phyloP scores from a whole-genome alignment of 1,140 invertebrate genomes.

The Ceratosolen fusciceps region DNA sequence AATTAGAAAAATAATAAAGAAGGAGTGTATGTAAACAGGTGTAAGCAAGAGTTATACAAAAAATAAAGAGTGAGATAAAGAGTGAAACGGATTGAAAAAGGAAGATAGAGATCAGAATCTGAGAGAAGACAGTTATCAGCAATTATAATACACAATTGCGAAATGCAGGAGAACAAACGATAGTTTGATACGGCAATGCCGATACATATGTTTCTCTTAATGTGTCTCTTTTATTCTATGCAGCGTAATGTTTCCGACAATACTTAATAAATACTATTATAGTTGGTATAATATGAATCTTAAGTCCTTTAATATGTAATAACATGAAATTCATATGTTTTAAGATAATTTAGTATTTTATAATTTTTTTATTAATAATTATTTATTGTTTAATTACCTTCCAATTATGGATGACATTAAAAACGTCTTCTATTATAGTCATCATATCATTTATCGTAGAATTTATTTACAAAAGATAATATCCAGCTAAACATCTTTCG shows the following conservation, averaged over 20 bases:
- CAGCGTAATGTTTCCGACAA: slow-evolving; percentile 14
- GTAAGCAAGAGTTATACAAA: too few relatives aligned
- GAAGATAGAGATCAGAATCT: too few relatives aligned
- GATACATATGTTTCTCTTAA: slow-evolving; percentile 59
- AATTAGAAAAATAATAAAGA: background rate
- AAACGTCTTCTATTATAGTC: too few relatives aligned
- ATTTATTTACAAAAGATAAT: too few relatives aligned
- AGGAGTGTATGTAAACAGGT: too few relatives aligned
- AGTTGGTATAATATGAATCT: slow-evolving; percentile 35
- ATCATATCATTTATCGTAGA: too few relatives aligned
- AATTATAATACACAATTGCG: slow-evolving; percentile 65
- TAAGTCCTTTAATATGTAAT: slow-evolving; percentile 27
- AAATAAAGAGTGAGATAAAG: too few relatives aligned
- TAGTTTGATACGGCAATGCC: slow-evolving; percentile 59
- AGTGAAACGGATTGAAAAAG: too few relatives aligned
- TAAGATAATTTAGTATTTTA: too few relatives aligned
- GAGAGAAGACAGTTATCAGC: slow-evolving; percentile 61
- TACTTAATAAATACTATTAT: slow-evolving; percentile 46
- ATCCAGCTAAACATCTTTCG: too few relatives aligned
- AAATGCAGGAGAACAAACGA: slow-evolving; percentile 59
- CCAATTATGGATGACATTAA: background rate
- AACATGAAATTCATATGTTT: background rate
- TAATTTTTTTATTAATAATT: background rate
- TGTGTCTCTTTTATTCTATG: slow-evolving; percentile 51
- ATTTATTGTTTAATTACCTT: background rate